These are phyloP conservation scores for Dynastes tityus DNA, from an alignment of 2,888 invertebrate species.

Conservation along the genomic window DNA sequence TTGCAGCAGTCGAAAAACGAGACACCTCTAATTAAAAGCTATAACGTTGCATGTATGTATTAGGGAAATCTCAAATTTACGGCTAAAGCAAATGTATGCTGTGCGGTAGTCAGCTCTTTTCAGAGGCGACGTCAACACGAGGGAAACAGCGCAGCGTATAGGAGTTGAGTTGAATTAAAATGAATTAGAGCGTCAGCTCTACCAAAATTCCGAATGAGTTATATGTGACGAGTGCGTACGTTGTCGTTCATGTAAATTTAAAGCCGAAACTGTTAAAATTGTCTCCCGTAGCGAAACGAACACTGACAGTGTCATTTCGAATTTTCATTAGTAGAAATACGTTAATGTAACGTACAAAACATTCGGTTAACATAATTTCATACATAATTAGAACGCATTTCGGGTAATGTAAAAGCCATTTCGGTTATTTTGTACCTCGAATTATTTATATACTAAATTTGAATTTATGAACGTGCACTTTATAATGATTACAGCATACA, in stretches of 20 bases:
- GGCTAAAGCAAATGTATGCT: slow-evolving; percentile 15
- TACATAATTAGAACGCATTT: slow-evolving; percentile 50
- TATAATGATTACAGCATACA: slow-evolving; percentile 15
- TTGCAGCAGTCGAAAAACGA: background rate
- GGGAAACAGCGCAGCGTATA: slow-evolving; percentile 15
- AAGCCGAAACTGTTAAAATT: slow-evolving; percentile 43
- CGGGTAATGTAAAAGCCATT: slow-evolving; percentile 50
- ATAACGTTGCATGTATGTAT: background rate
- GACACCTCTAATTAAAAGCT: no score
- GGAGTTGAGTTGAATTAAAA: slow-evolving; percentile 39
- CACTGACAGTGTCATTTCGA: slow-evolving; percentile 50
- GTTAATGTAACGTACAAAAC: slow-evolving; percentile 47
- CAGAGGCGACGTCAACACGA: slow-evolving; percentile 5
- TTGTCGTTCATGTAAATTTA: slow-evolving; percentile 44
- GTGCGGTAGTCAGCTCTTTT: slow-evolving; percentile 9
- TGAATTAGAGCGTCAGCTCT: slow-evolving; percentile 41
- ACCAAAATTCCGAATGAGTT: slow-evolving; percentile 45
- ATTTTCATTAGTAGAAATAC: slow-evolving; percentile 51
- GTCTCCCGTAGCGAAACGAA: slow-evolving; percentile 45
- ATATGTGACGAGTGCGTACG: slow-evolving; percentile 38
- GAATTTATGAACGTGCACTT: slow-evolving; percentile 31
- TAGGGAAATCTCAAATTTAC: slow-evolving; percentile 16
- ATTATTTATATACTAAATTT: slow-evolving; percentile 46
- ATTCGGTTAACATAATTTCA: slow-evolving; percentile 51
- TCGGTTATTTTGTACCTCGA: slow-evolving; percentile 43